A percentile compares a stretch with the other conserved stretches of the same genome.
Evolutionary conservation across 2,888 invertebrate genomes (phyloP).

Genomic region (Cacoxenus indagator): DNA sequence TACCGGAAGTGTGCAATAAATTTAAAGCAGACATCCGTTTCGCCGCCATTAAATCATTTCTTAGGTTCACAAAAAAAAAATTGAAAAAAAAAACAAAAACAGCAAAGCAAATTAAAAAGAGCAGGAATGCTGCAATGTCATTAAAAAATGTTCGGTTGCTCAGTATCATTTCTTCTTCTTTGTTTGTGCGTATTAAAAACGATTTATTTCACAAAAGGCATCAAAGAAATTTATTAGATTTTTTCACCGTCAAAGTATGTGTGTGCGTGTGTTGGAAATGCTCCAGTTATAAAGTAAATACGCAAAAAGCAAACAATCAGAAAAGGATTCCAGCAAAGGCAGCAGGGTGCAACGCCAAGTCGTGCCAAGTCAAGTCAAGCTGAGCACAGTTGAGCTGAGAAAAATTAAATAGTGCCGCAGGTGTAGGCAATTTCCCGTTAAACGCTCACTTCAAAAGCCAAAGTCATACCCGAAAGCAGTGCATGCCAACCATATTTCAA

Average conservation of each 20-base stretch:
- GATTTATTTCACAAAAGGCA: conserved; percentile 47
- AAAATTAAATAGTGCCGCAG: conserved; percentile 62
- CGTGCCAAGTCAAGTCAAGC: conserved; percentile 24
- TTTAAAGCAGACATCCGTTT: background rate
- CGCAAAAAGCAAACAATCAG: conserved; percentile 32
- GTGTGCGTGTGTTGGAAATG: background rate
- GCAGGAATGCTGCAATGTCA: background rate
- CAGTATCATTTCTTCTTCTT: background rate
- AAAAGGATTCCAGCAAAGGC: background rate
- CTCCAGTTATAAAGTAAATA: conserved; percentile 24
- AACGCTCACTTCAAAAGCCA: conserved; percentile 50
- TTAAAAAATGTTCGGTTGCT: conserved; percentile 1
- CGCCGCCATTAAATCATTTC: conserved; percentile 1
- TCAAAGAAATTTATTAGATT: conserved; percentile 46
- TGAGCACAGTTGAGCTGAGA: conserved; percentile 32
- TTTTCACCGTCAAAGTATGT: background rate
- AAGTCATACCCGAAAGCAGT: background rate
- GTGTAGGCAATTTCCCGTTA: conserved; percentile 61
- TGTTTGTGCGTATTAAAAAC: background rate
- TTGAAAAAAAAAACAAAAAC: background rate
- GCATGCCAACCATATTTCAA: conserved; percentile 54
- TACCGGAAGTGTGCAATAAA: conserved; percentile 11
- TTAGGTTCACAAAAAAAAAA: background rate
- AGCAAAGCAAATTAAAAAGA: background rate
- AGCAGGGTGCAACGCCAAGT: conserved; percentile 5